phyloP scores from a whole-genome alignment of 2,888 invertebrate genomes.

The Coenonympha arcania region DNA sequence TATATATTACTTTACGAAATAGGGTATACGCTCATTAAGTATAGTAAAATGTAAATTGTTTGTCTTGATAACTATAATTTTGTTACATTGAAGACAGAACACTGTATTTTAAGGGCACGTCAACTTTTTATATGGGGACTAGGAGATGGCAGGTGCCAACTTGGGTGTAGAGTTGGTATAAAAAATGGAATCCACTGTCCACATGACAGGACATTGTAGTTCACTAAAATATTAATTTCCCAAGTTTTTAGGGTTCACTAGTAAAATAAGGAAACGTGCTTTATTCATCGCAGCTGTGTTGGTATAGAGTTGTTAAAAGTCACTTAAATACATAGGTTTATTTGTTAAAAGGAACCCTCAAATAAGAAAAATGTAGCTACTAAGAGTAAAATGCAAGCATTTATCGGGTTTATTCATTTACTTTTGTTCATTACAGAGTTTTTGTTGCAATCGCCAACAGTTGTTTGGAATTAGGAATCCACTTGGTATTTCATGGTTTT shows the following conservation, averaged over 20 bases:
- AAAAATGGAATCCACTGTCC: background rate
- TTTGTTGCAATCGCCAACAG: no score
- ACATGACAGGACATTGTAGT: background rate
- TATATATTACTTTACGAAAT: background rate
- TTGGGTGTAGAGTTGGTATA: background rate
- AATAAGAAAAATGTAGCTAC: no score
- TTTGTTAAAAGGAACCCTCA: no score
- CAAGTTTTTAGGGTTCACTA: background rate
- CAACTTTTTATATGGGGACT: slow-evolving; percentile 49
- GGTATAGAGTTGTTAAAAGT: no score
- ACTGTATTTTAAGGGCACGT: slow-evolving; percentile 42
- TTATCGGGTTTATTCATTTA: no score
- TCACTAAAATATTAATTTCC: background rate
- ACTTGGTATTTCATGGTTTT: no score
- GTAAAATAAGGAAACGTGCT: no score
- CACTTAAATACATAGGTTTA: no score
- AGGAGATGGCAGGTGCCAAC: slow-evolving; percentile 57
- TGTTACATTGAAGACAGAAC: slow-evolving; percentile 33
- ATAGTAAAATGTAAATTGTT: background rate
- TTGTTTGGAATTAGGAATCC: no score
- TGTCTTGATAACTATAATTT: slow-evolving; percentile 30
- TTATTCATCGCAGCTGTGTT: no score
- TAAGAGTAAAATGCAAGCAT: no score
- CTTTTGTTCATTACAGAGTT: no score
- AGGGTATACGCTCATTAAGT: slow-evolving; percentile 2